Base-by-base conservation (phyloP, 1,140 invertebrate species). In the Galleria mellonella region DNA sequence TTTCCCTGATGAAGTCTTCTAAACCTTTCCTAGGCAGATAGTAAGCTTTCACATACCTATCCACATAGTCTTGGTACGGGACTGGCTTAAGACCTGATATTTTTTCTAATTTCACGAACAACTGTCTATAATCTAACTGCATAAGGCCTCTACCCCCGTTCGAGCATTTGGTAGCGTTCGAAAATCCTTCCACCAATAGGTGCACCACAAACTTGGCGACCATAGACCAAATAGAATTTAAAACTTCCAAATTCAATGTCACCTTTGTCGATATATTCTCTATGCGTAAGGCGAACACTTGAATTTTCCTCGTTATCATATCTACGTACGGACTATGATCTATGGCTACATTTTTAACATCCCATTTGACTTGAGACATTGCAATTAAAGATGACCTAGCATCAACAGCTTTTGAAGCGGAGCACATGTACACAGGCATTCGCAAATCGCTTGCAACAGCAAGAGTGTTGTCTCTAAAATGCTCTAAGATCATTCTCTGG, bases 101-200 rank as follows among this genome's bases (percentile, higher is more conserved):
- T 63, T 92, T 92, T 75, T 98, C 96, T 28, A 98, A 88, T 68
- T 98, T 97, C 7, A 94, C 93, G 40, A 97, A 89, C 47, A 99
- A 92, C 74, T 99, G 97, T 13, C 97, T 96, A 78, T 97, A 99
- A 88, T 99, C 98, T 2, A 99, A 87, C 73, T 98, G 97, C 98
- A 99, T 99, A 2, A 99, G 77, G 0, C 96, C 98, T 48, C 98
- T 86, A 0, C 98, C 98, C 55, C 96, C 97, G 57, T 97, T 97
- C 0, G 96, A 96, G 87, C 98, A 99, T 77, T 98, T 98, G 57
- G 94, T 96, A 0, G 94, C 94, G 68, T 91, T 92, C 5, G 96
- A 92, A 87, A 96, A 98, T 4, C 97, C 97, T 88, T 99, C 97
- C 0, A 99, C 96, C 51, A 99, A 88, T 6, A 94, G 91, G 65